These are phyloP conservation scores for Platycheirus rosarum DNA, from an alignment of 2,888 invertebrate genomes.

Conservation along the genomic window DNA sequence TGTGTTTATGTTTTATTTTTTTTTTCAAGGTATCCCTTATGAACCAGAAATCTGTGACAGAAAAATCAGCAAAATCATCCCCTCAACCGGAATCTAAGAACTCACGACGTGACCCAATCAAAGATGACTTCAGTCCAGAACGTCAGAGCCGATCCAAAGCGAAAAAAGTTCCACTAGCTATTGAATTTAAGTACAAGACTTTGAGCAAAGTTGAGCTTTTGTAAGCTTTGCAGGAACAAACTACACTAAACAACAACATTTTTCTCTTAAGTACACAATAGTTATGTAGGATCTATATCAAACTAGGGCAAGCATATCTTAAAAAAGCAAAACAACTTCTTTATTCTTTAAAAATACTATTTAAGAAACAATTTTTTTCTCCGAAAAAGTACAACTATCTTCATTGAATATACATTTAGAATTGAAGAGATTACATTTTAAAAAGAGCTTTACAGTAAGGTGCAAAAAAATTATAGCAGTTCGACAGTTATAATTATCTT, in stretches of 20 bases:
- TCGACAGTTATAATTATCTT: too few species aligned
- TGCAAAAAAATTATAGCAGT: not conserved
- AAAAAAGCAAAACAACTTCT: slow-evolving; percentile 6
- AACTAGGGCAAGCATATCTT: slow-evolving; percentile 62
- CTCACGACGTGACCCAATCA: slow-evolving; percentile 35
- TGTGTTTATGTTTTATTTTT: not conserved
- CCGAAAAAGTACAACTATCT: slow-evolving; percentile 70
- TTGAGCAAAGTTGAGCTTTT: slow-evolving; percentile 65
- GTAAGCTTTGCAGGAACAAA: slow-evolving; percentile 24
- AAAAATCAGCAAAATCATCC: slow-evolving; percentile 50
- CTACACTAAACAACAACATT: not conserved
- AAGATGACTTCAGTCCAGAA: slow-evolving; percentile 61
- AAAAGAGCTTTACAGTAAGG: slow-evolving; percentile 7
- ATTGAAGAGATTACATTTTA: too few species aligned
- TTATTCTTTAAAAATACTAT: slow-evolving; percentile 40
- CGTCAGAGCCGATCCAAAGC: slow-evolving; percentile 67
- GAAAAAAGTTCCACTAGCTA: slow-evolving; percentile 45
- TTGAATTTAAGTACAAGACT: slow-evolving; percentile 62
- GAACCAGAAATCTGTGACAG: slow-evolving; percentile 24
- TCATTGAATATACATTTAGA: slow-evolving; percentile 45
- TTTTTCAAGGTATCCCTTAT: slow-evolving; percentile 46
- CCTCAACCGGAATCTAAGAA: slow-evolving; percentile 37
- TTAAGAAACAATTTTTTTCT: slow-evolving; percentile 47
- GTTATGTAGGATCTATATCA: slow-evolving; percentile 32
- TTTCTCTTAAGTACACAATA: slow-evolving; percentile 30